Conservation (phyloP, 2,797 vertebrate species). For the Chaetophractus vellerosus region DNA sequence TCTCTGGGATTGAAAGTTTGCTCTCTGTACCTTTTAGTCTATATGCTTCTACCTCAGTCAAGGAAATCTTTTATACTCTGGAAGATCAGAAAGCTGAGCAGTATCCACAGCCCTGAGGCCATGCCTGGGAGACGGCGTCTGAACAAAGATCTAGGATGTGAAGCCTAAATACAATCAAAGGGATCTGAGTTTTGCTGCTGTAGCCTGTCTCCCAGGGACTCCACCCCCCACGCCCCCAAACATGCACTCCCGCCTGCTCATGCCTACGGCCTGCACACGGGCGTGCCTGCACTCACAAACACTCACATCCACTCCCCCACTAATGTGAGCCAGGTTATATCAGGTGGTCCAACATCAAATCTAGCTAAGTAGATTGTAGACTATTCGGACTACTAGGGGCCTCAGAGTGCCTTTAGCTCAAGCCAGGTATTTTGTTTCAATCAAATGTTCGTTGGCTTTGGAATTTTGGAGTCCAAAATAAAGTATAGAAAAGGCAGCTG, state of each 20-base stretch:
- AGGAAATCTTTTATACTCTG: slow-evolving; percentile 13
- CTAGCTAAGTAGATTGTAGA: not conserved
- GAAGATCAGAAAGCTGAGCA: slow-evolving; percentile 67
- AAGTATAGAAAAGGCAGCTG: not conserved
- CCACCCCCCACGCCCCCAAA: not conserved
- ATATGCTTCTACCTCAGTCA: not conserved
- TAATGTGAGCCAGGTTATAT: not conserved
- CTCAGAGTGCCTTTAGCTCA: not conserved
- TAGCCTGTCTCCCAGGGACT: not conserved
- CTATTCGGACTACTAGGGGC: not conserved
- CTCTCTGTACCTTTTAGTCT: not conserved
- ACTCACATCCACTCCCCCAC: no score
- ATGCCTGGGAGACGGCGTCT: slow-evolving; percentile 47
- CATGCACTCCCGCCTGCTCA: not conserved
- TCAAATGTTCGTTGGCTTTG: not conserved
- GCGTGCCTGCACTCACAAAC: fast-evolving
- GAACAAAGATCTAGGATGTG: slow-evolving; percentile 58
- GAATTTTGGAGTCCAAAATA: not conserved
- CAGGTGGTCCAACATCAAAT: not conserved
- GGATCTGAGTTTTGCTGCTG: slow-evolving; percentile 12
- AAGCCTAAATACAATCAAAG: slow-evolving; percentile 62
- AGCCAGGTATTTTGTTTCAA: slow-evolving; percentile 1
- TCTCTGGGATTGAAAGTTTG: slow-evolving; percentile 49
- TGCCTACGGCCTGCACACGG: not conserved
- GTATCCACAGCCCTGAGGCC: slow-evolving; percentile 38